Base-by-base conservation (phyloP, 30 jellyfish, hydroid and myxozoan genomes). In the Clytia hemisphaerica region DNA sequence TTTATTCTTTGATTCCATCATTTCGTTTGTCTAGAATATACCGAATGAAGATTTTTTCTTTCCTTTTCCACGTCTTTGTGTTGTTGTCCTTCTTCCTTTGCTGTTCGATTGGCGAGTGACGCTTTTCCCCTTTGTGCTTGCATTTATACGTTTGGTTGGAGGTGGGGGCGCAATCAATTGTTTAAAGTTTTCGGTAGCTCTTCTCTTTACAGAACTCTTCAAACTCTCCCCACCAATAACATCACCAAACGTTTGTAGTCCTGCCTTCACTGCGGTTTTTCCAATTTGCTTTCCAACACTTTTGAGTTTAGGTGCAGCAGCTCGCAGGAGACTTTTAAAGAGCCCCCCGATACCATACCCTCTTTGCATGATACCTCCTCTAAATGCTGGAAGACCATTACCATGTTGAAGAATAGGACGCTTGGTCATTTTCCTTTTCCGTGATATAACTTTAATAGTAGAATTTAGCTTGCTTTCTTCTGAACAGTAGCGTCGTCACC, bases 261-360 rank as follows among this genome's bases (percentile, higher is more conserved):
- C 67, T 7, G 82, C 57, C 21, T 55, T 21, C 70, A 71, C 29
- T 4, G 82, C 83, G 9, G 30, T 54, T 55, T 35, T 71, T 33
- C 49, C 83, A 14, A 55, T 50, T 6, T 21, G 32, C 30, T 68
- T 37, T 35, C 47, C n/a, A 6, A 79, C 79, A 7, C 21, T 53
- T 48, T 48, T 21, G 18, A 71, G 28, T 5, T 12, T 64, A 14
- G 68, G 83, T 55, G 38, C 38, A 18, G 44, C 45, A 10, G 71
- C 16, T 21, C 55, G 69, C 22, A 35, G 16, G 19, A 71, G 15
- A 3, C 81, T 70, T 30, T 44, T 37, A 32, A 71, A 55, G 18
- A 71, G 4, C 25, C 59, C 32, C 26, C 81, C 82, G 19, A 71
- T 15, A 12, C 81, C 81, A 24, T 31, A 71, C 31, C 81, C 83